These are phyloP conservation scores for Diceros bicornis DNA, from an alignment of 2,797 vertebrate genomes.

Conservation along the genomic window DNA sequence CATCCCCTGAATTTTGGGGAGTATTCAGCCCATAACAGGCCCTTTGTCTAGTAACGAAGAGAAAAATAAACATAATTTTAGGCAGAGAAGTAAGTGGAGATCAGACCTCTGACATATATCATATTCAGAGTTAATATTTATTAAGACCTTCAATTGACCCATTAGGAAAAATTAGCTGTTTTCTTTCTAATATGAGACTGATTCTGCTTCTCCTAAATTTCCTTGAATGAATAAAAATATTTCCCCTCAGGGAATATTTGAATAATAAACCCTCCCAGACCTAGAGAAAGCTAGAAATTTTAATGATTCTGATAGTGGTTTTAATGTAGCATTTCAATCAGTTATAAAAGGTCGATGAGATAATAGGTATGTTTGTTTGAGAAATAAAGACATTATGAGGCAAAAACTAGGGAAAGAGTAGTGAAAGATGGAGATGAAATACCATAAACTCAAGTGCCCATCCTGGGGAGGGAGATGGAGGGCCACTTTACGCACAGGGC, in stretches of 20 bases:
- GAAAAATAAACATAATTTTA: not conserved
- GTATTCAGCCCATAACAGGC: not conserved
- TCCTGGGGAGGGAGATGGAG: not conserved
- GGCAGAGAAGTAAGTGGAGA: not conserved
- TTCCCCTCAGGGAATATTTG: not conserved
- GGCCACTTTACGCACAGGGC: fast-evolving
- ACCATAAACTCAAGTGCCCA: not conserved
- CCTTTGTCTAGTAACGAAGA: not conserved
- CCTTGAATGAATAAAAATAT: not conserved
- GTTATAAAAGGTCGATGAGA: conserved; percentile 10
- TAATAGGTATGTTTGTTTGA: not conserved
- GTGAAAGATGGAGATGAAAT: not conserved
- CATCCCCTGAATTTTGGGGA: not conserved
- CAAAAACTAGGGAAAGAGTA: not conserved
- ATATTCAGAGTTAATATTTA: not conserved
- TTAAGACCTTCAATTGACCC: not conserved
- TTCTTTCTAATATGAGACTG: not conserved
- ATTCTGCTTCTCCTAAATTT: not conserved
- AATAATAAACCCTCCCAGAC: not conserved
- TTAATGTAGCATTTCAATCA: not conserved
- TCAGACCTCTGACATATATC: not conserved
- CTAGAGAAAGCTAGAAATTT: not conserved
- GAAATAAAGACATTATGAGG: not conserved
- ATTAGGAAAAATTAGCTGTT: not conserved
- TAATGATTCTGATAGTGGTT: not conserved